Percentiles rank a stretch among this genome's conserved stretches.
Conservation (phyloP, 2,797 vertebrate species). For the Premnoplex brunnescens region DNA sequence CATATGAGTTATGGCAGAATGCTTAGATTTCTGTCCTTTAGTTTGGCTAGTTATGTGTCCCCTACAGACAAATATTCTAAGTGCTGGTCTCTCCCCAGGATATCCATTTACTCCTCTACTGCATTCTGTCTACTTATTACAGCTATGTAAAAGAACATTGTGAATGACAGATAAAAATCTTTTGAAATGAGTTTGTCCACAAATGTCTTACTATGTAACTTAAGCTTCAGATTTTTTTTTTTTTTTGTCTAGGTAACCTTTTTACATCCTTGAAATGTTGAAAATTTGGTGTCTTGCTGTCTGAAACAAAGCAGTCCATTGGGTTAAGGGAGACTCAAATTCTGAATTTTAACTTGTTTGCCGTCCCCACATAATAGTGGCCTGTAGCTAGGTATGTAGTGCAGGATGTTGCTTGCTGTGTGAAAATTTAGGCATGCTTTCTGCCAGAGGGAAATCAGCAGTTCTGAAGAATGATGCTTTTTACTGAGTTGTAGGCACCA, state of each 20-base stretch:
- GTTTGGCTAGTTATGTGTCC: not conserved
- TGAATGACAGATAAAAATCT: not conserved
- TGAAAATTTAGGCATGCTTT: not conserved
- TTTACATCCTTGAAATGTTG: not conserved
- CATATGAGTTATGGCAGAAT: conserved; percentile 14
- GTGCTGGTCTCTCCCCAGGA: not conserved
- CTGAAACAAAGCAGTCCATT: not conserved
- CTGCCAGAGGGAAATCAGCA: not conserved
- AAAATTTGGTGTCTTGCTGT: not conserved
- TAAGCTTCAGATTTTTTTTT: not conserved
- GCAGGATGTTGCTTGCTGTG: not conserved
- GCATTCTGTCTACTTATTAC: not conserved
- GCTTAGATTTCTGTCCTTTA: conserved; percentile 36
- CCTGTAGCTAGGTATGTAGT: not conserved
- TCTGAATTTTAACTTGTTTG: not conserved
- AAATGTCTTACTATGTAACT: not conserved
- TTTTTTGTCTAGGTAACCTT: not conserved
- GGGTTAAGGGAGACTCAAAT: not conserved
- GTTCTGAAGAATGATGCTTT: not conserved
- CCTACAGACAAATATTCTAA: not conserved
- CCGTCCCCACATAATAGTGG: not conserved
- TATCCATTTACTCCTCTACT: not conserved
- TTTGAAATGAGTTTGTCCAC: not conserved
- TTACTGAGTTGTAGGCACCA: not conserved
- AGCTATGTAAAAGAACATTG: not conserved